A percentile compares a stretch with the other conserved stretches of the same genome.
Conservation (phyloP, 2,888 invertebrate species). For the Hesperia comma region DNA sequence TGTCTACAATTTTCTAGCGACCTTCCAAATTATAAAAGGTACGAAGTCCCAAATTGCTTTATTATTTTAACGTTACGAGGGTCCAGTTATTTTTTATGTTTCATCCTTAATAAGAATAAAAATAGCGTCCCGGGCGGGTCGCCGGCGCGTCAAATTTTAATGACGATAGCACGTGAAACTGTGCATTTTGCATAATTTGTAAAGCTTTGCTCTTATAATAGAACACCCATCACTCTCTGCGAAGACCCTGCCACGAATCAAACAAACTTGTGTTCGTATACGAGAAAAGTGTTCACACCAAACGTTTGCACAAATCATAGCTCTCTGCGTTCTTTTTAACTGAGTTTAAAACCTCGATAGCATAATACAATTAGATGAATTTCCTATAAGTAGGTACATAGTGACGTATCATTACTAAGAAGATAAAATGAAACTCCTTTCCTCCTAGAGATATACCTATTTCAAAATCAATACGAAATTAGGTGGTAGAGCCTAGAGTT, state of each 20-base stretch:
- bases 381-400: too few relatives aligned
- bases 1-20: conserved; percentile 18
- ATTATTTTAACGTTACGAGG: conserved; percentile 32
- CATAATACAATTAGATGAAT: too few relatives aligned
- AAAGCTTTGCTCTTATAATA: conserved; percentile 55
- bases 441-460: too few relatives aligned
- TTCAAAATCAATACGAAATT: too few relatives aligned
- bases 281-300: too few relatives aligned
- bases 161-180: conserved; percentile 53
- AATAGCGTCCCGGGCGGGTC: conserved; percentile 38
- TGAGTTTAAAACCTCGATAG: too few relatives aligned
- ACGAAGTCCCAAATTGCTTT: conserved; percentile 29
- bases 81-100: conserved; percentile 31
- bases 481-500: too few relatives aligned
- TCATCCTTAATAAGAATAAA: conserved; percentile 31
- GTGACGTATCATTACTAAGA: too few relatives aligned
- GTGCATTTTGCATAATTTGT: conserved; percentile 63
- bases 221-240: conserved; percentile 16
- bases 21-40: conserved; percentile 30
- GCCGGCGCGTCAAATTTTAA: conserved; percentile 61
- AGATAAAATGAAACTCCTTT: too few relatives aligned
- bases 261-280: too few relatives aligned
- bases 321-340: too few relatives aligned
- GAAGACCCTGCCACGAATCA: background rate
- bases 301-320: too few relatives aligned